phyloP scores from a whole-genome alignment of 2,113 vertebrate genomes.

The Jacana jacana region DNA sequence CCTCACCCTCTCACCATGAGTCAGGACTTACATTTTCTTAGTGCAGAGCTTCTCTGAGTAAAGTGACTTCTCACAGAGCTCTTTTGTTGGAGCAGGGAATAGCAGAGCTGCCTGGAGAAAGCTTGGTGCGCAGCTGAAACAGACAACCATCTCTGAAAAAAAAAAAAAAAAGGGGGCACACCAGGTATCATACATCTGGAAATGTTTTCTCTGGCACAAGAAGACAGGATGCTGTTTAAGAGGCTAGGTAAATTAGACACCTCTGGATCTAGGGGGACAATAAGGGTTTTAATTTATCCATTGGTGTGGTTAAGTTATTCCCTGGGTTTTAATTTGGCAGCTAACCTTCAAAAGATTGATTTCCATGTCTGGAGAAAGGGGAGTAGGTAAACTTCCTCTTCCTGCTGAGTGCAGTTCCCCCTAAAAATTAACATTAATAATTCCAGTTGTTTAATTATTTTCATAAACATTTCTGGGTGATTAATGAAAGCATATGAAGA shows the following conservation, averaged over 20 bases:
- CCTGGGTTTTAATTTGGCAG: not conserved
- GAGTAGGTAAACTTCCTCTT: not conserved
- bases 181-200: not conserved
- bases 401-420: not conserved
- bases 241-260: not conserved
- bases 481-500: not conserved
- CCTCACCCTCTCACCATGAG: not conserved
- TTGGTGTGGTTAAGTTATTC: not conserved
- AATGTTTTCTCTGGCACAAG: not conserved
- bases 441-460: not conserved
- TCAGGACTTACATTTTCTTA: not conserved
- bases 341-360: not conserved
- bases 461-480: not conserved
- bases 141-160: not conserved
- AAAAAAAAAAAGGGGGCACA: not conserved
- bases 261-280: not conserved
- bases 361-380: not conserved
- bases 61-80: not conserved
- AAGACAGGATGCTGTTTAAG: not conserved
- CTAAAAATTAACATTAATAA: not conserved
- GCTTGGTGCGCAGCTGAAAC: not conserved
- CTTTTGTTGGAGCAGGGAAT: not conserved
- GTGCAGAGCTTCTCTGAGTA: not conserved
- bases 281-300: not conserved
- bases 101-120: not conserved